These are phyloP conservation scores for Redunca redunca DNA, from an alignment of 2,113 vertebrate species.

Conservation along the genomic window DNA sequence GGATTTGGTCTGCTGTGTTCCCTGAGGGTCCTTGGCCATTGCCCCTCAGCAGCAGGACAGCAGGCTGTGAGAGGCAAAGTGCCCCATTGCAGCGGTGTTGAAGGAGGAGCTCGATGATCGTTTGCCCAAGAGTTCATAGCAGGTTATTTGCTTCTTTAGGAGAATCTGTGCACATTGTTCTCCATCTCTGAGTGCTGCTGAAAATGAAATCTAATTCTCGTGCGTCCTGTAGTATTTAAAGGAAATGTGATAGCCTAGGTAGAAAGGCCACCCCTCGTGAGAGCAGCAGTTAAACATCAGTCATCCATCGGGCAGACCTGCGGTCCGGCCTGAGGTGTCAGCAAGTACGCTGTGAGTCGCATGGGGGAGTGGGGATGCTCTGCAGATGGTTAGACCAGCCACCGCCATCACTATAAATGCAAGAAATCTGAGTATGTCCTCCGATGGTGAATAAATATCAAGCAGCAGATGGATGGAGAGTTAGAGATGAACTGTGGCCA, in stretches of 20 bases:
- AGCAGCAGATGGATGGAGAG: background rate
- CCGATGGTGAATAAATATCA: accelerated
- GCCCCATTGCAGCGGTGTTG: accelerated
- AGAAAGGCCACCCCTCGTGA: background rate
- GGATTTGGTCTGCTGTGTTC: background rate
- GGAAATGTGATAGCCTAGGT: background rate
- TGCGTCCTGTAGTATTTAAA: background rate
- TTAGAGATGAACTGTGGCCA: background rate
- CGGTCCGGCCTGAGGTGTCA: background rate
- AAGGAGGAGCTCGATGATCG: background rate
- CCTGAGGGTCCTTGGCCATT: background rate
- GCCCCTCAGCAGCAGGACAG: background rate
- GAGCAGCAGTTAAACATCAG: background rate
- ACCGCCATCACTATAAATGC: background rate
- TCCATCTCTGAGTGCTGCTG: background rate
- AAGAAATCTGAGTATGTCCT: background rate
- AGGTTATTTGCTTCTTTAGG: background rate
- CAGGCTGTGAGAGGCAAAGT: no score
- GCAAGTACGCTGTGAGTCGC: background rate
- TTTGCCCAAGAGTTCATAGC: background rate
- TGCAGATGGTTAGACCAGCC: background rate
- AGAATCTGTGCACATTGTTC: background rate
- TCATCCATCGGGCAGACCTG: background rate
- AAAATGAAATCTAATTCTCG: background rate
- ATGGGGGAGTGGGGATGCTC: background rate